Evolutionary conservation across 2,113 vertebrate species (phyloP), one percentile per base, ranked within the genome.

Genomic region (Xiphophorus maculatus): DNA sequence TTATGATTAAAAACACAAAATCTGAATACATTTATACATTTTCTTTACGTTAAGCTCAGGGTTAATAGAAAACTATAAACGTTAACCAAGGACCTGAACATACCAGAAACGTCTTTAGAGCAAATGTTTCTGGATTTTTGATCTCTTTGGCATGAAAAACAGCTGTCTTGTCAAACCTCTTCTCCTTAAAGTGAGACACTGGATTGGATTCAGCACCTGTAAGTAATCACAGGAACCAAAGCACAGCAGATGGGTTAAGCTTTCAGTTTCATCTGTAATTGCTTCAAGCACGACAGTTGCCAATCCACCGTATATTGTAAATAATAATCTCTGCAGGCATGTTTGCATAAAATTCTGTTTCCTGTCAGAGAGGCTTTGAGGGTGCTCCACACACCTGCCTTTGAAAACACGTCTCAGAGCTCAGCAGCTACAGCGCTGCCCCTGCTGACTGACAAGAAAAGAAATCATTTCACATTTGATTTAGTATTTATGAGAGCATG

Each of bases 251-350:
- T 83, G 82, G 78, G 81, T 79, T 82, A 80, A 84, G 74, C 70
- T 81, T 85, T 85, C 82, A 70, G 87, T 89, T 86, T 89, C 80
- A 84, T 84, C 83, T 77, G 67, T 90, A 89, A 90, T 90, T 87
- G 86, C 64, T 73, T 79, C 30, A 62, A 83, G 73, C 78, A 79
- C 86, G 89, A 80, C 84, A 80, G 83, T 78, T 87, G 80, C 83
- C 84, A 82, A 69, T 91, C 87, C 66, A 0, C 72, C 58, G 77
- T 79, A 87, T 76, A 76, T 88, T 82, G 84, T 82, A 88, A 88
- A 90, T 65, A 74, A 84, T 75, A 79, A 83, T 88, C 77, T 82
- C 74, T 44, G 76, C 62, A 51, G 80, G 68, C 54, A 70, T 77
- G 80, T 89, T 80, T 88, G 76, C 25, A 33, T 73, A 74, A 78